These are phyloP conservation scores for Diachasmimorpha longicaudata DNA, from an alignment of 1,140 invertebrate species.

Conservation along the genomic window DNA sequence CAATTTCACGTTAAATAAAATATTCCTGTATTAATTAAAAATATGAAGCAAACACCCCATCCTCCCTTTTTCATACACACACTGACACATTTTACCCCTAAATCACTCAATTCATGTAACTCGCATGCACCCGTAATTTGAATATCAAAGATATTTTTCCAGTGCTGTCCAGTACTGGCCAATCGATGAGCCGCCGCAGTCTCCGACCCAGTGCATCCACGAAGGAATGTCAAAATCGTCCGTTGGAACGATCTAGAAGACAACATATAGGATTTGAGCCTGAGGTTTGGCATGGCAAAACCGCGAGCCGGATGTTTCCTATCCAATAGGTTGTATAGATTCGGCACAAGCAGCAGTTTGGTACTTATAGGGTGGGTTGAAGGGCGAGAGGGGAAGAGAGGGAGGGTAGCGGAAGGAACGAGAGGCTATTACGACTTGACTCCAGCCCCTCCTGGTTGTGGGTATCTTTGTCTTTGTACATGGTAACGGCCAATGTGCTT, in stretches of 20 bases:
- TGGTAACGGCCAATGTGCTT: conserved; percentile 17
- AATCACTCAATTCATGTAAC: too few species aligned
- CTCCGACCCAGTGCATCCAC: too few species aligned
- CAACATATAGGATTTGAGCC: not conserved
- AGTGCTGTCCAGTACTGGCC: too few species aligned
- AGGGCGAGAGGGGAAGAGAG: not conserved
- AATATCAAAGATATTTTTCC: too few species aligned
- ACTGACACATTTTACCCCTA: too few species aligned
- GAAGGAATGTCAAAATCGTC: not conserved
- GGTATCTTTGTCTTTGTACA: not conserved
- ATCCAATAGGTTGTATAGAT: conserved; percentile 4
- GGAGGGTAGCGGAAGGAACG: not conserved
- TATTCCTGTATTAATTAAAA: too few species aligned
- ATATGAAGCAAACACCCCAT: too few species aligned
- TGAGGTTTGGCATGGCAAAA: conserved; percentile 7
- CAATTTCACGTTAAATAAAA: too few species aligned
- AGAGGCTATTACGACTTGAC: conserved; percentile 14
- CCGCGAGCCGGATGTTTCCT: conserved; percentile 17
- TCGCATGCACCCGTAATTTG: too few species aligned
- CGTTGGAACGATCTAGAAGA: not conserved
- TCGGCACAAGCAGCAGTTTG: not conserved
- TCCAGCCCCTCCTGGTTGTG: not conserved
- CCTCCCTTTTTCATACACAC: too few species aligned
- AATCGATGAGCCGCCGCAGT: too few species aligned
- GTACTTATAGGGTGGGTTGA: not conserved